Percentiles rank a stretch among this genome's conserved stretches.
These are phyloP conservation scores for Chanos chanos DNA, from an alignment of 2,797 vertebrate species.

Conservation along the genomic window DNA sequence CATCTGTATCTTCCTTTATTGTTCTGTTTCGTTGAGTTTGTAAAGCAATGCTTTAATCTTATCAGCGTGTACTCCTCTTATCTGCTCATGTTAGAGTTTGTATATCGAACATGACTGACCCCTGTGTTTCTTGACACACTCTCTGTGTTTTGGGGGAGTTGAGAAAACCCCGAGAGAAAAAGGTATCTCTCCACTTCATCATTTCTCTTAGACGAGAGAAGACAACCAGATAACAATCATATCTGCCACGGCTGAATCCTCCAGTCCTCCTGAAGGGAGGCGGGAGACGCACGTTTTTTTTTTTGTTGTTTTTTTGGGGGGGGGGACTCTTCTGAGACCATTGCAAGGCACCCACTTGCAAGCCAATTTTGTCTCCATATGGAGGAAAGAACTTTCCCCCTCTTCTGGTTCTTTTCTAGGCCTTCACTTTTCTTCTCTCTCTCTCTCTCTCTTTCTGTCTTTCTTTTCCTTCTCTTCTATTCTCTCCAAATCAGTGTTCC, in stretches of 20 bases:
- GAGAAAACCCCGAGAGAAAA: conserved; percentile 42
- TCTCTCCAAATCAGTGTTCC: conserved; percentile 61
- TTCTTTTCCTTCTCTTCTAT: conserved; percentile 47
- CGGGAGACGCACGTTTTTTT: conserved; percentile 14
- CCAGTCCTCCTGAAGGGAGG: conserved; percentile 61
- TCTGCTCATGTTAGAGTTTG: conserved; percentile 33
- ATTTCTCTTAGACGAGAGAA: conserved; percentile 44
- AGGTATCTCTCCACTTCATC: conserved; percentile 46
- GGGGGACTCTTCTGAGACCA: conserved; percentile 24
- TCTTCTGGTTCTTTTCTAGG: conserved; percentile 62
- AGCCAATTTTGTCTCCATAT: conserved; percentile 51
- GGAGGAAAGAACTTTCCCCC: conserved; percentile 65
- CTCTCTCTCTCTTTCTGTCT: conserved; percentile 30
- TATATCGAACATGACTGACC: conserved; percentile 43
- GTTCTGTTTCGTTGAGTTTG: background rate
- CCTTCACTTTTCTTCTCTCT: conserved; percentile 35
- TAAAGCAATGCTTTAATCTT: background rate
- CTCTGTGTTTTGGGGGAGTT: conserved; percentile 40
- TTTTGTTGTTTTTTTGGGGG: background rate
- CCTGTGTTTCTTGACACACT: conserved; percentile 40
- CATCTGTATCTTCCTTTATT: conserved; percentile 10
- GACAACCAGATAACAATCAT: conserved; percentile 73
- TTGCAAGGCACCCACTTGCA: conserved; percentile 52
- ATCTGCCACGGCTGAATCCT: conserved; percentile 74
- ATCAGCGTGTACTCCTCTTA: conserved; percentile 33